Base-by-base conservation (phyloP, 1,140 invertebrate genomes). In the Hydropsyche tenuis region DNA sequence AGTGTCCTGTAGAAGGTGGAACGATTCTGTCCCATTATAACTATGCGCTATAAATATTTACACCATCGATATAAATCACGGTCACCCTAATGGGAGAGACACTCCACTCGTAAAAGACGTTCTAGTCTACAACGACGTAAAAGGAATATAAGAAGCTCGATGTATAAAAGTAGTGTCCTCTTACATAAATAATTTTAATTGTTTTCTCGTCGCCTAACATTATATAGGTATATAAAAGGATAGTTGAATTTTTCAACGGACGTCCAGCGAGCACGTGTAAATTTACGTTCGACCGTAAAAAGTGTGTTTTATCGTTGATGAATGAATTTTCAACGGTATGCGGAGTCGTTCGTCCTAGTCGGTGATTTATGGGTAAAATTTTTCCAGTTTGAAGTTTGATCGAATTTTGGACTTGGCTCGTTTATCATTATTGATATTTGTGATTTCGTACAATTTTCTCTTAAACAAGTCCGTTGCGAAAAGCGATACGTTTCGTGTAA, bases 161-260 rank as follows among this genome's bases (percentile, higher is more conserved):
- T 37, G 30, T 37, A 37, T 37, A 37, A 37, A 37, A 4, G 30
- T 9, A 9, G 56, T 22, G 11, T 27, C 22, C 22, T 20, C 12
- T 22, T 27, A 27, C 23, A 60, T 60, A 60, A 60, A 60, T 60
- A 60, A 60, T 60, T 60, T 60, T 60, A 60, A 60, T 60, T 60
- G 56, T 60, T 60, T 60, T 60, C 14, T 7, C n/a, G 48, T 18
- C 48, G 48, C 48, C 45, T 46, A 3, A 12, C 45, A 12, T n/a
- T 46, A 46, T 46, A 7, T 53, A 18, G 7, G 48, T 53, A 20
- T n/a, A n/a, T n/a, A n/a, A n/a, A 37, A 37, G 30, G 9, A 37
- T 37, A 9, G 30, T 18, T 18, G 16, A 53, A 53, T 18, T 53
- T 53, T 20, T 53, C 16, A 53, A 53, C 48, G 16, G 14, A n/a